Percentiles rank a stretch among this genome's conserved stretches.
phyloP scores from a whole-genome alignment of 2,888 invertebrate genomes.

The Aphodius sticticus region DNA sequence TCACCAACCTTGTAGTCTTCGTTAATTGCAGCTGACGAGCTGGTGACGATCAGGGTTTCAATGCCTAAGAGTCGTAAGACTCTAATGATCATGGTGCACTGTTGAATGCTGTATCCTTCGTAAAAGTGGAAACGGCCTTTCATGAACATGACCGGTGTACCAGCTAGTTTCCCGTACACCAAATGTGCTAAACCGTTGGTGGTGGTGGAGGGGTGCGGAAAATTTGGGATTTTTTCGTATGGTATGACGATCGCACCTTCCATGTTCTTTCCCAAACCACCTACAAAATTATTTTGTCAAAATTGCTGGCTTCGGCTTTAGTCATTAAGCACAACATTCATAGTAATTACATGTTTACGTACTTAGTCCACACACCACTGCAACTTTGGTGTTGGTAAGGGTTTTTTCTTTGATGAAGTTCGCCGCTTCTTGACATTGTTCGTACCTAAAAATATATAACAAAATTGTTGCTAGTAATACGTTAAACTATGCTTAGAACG shows the following conservation, averaged over 20 bases:
- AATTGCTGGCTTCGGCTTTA: too few relatives aligned
- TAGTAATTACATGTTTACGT: constrained; percentile 61
- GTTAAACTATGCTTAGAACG: not conserved
- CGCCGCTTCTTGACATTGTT: constrained; percentile 13
- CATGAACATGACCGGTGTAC: constrained; percentile 86
- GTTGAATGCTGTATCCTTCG: constrained; percentile 90
- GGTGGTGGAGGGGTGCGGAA: constrained; percentile 79
- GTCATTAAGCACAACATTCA: too few relatives aligned
- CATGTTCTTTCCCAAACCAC: constrained; percentile 77
- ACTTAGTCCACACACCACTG: constrained; percentile 96
- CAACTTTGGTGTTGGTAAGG: constrained; percentile 71
- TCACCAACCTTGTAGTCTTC: constrained; percentile 85
- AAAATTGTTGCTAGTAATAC: not conserved
- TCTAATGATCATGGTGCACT: constrained; percentile 89
- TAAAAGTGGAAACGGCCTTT: constrained; percentile 94
- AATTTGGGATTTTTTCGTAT: constrained; percentile 89
- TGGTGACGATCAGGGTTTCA: constrained; percentile 84
- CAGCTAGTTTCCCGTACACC: constrained; percentile 77
- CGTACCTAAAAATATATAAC: constrained; percentile 11
- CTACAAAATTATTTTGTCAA: constrained; percentile 53
- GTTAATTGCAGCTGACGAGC: constrained; percentile 94
- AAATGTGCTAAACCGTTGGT: not conserved
- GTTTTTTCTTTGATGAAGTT: constrained; percentile 8
- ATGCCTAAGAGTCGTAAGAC: constrained; percentile 93
- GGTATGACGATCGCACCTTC: constrained; percentile 73